phyloP scores from a whole-genome alignment of 2,888 invertebrate genomes.

The Leptura quadrifasciata region DNA sequence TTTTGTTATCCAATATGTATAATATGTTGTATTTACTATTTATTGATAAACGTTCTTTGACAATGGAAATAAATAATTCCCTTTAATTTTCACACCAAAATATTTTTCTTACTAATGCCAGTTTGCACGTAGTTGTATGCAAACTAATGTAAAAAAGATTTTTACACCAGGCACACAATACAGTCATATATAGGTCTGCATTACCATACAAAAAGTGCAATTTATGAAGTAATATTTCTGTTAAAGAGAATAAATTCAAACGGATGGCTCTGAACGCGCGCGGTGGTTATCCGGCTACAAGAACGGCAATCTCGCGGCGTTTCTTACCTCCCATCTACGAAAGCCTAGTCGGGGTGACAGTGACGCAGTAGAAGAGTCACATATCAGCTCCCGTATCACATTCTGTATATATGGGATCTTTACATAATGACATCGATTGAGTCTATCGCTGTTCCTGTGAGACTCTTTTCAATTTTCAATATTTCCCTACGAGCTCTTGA shows the following conservation, averaged over 20 bases:
- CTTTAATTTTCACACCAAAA: neutral
- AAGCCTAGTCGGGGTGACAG: constrained; percentile 40
- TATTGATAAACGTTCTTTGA: too few relatives aligned
- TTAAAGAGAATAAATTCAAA: constrained; percentile 21
- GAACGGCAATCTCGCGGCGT: constrained; percentile 40
- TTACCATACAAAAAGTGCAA: constrained; percentile 7
- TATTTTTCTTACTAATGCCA: neutral
- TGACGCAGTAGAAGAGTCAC: constrained; percentile 51
- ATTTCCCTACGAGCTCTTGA: constrained; percentile 74
- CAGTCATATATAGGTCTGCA: neutral
- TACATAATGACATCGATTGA: constrained; percentile 72
- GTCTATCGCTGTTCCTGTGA: constrained; percentile 71
- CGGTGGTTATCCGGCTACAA: constrained; percentile 6
- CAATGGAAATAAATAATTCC: too few relatives aligned
- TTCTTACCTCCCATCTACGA: constrained; percentile 44
- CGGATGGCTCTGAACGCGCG: constrained; percentile 17
- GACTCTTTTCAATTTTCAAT: constrained; percentile 75
- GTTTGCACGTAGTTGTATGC: too few relatives aligned
- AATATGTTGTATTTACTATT: too few relatives aligned
- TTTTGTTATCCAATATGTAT: too few relatives aligned
- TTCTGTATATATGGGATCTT: constrained; percentile 68
- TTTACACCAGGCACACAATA: neutral
- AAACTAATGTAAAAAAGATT: neutral
- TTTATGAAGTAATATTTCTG: constrained; percentile 2
- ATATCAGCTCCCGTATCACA: constrained; percentile 63